Conservation (phyloP, 1,140 invertebrate species). For the Bombus sylvicola region DNA sequence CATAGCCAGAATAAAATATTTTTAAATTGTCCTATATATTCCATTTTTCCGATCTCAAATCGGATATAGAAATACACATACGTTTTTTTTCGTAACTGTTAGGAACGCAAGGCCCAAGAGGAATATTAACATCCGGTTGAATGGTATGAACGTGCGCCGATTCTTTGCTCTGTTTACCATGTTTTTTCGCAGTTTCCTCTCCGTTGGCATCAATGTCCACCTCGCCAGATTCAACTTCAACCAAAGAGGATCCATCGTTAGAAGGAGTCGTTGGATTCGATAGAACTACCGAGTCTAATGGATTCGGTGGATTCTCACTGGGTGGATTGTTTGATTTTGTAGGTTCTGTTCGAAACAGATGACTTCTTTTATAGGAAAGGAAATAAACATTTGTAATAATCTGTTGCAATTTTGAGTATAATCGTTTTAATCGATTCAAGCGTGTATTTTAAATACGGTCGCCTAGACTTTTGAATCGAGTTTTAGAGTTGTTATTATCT, state of each 20-base stretch:
- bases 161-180: no score
- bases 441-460: neutral
- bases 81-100: neutral
- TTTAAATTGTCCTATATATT: neutral
- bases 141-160: neutral
- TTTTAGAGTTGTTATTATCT: neutral
- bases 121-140: neutral
- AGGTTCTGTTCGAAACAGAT: neutral
- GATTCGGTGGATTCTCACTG: neutral
- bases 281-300: neutral
- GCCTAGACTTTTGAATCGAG: neutral
- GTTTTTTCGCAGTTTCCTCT: neutral
- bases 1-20: neutral
- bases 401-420: neutral
- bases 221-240: neutral
- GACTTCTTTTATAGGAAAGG: neutral
- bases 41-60: neutral
- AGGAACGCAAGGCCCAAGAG: accelerated
- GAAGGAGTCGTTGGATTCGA: neutral
- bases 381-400: neutral
- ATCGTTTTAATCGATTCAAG: neutral
- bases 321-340: neutral
- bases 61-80: neutral
- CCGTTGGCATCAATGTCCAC: no score
- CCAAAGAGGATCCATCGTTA: neutral